Conservation (phyloP, 2,797 vertebrate genomes). For the Acrossocheilus fasciatus region DNA sequence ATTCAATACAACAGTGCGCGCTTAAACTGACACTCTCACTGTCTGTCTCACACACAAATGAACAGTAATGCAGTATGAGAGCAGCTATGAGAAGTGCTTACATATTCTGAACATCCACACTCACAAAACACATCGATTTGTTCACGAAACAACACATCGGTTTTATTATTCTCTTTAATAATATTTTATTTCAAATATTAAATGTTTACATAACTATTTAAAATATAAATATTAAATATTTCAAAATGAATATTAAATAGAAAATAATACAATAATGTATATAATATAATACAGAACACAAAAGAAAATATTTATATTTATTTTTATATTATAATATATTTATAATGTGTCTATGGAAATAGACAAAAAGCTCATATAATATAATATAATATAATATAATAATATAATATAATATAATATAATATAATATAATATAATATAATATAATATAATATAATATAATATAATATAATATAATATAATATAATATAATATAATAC, state of each 20-base stretch:
- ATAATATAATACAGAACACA: background rate
- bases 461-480: background rate
- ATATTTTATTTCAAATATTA: background rate
- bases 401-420: background rate
- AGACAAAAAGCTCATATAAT: background rate
- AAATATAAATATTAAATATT: background rate
- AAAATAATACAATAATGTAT: background rate
- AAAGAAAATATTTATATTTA: background rate
- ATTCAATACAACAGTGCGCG: background rate
- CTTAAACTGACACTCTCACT: background rate
- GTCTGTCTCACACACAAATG: background rate
- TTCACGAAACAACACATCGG: background rate
- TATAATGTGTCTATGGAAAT: background rate
- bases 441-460: background rate
- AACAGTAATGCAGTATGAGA: background rate
- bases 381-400: too few species aligned
- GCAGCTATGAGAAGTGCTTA: background rate
- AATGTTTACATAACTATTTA: background rate
- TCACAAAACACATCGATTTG: background rate
- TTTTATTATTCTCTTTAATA: background rate
- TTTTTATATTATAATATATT: background rate
- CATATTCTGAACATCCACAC: background rate
- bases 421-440: constrained; percentile 1
- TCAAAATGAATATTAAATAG: background rate
- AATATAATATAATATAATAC: background rate